A percentile compares a stretch with the other conserved stretches of the same genome.
Conservation (phyloP, 2,797 vertebrate species). For the Pangasius sanitwongsei region DNA sequence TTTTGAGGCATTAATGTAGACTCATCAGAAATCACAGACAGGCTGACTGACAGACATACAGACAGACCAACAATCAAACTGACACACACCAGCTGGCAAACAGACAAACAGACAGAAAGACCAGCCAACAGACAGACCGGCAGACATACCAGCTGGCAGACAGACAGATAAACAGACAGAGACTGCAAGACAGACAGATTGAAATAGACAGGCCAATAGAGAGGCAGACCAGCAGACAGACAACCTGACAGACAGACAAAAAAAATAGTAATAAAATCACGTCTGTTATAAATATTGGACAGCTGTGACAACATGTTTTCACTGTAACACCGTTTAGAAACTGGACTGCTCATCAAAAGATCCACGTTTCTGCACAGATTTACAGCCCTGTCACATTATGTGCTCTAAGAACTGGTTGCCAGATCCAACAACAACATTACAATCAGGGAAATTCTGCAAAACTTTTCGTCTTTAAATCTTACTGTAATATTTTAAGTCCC, state of each 20-base stretch:
- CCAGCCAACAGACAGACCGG: not conserved
- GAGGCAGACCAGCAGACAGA: not conserved
- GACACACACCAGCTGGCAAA: not conserved
- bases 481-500: not conserved
- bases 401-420: not conserved
- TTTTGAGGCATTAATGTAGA: not conserved
- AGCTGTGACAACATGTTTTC: not conserved
- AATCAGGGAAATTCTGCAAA: not conserved
- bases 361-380: not conserved
- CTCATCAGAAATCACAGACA: not conserved
- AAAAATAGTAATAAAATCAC: not conserved
- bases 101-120: not conserved
- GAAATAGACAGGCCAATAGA: no score
- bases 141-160: no score
- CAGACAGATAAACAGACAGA: not conserved
- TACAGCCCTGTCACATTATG: not conserved
- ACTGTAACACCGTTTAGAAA: not conserved
- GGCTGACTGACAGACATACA: not conserved
- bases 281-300: not conserved
- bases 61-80: not conserved
- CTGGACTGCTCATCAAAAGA: not conserved
- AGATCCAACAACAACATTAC: not conserved
- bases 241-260: not conserved
- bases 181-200: not conserved
- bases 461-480: not conserved